Evolutionary conservation across 2,888 invertebrate genomes (phyloP).

Genomic region (Volucella bombylans): DNA sequence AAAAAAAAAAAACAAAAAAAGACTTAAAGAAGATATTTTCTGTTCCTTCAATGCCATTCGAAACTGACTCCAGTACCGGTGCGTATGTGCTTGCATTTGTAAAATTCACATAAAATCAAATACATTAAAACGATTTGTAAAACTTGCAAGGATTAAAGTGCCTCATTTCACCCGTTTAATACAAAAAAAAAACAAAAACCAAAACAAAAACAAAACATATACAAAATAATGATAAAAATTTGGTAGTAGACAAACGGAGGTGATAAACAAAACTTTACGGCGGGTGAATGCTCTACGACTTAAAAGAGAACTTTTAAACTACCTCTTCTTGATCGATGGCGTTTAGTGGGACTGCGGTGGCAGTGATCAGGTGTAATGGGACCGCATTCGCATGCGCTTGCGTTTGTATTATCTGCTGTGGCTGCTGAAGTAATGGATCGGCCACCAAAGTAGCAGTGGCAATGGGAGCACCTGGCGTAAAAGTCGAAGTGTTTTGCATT

Average conservation of each 20-base stretch:
- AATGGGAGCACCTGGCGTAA: constrained; percentile 63
- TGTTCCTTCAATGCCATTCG: too few relatives aligned
- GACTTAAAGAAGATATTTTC: too few relatives aligned
- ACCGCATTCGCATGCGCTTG: constrained; percentile 29
- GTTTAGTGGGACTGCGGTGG: constrained; percentile 31
- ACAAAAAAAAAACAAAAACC: not conserved
- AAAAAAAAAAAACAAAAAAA: too few relatives aligned
- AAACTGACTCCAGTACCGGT: too few relatives aligned
- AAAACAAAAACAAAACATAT: not conserved
- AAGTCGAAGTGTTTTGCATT: not conserved
- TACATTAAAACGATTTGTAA: not conserved
- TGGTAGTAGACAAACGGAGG: constrained; percentile 37
- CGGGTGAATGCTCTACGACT: constrained; percentile 25
- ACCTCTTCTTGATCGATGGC: constrained; percentile 62
- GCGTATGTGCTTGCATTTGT: too few relatives aligned
- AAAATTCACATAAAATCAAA: not conserved
- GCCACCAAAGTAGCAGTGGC: constrained; percentile 46
- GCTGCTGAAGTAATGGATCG: constrained; percentile 22
- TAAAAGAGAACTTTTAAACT: constrained; percentile 51
- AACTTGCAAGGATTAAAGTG: not conserved
- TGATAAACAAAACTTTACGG: constrained; percentile 31
- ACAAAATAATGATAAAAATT: not conserved
- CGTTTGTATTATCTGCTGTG: not conserved
- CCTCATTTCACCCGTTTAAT: not conserved
- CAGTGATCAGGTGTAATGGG: constrained; percentile 28